Percentiles rank a stretch among this genome's conserved stretches.
Conservation (phyloP, 2,888 invertebrate species). For the Silvanus unidentatus region DNA sequence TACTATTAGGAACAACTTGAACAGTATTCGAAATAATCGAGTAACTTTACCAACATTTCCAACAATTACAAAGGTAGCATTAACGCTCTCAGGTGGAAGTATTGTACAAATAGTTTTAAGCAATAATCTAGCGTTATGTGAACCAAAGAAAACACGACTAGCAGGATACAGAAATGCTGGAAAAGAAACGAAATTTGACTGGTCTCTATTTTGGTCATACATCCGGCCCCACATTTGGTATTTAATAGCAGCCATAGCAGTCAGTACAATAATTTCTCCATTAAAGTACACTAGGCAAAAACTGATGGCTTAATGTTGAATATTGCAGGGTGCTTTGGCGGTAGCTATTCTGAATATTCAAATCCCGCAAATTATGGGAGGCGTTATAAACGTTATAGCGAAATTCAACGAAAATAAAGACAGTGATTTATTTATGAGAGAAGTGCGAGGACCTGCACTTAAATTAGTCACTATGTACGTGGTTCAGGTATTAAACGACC, state of each 20-base stretch:
- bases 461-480: slow-evolving; percentile 64
- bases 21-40: too few species aligned
- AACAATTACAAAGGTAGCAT: not conserved
- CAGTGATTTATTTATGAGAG: slow-evolving; percentile 52
- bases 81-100: slow-evolving; percentile 15
- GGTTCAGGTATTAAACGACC: slow-evolving; percentile 56
- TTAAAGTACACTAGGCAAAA: not conserved
- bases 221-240: slow-evolving; percentile 72
- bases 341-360: slow-evolving; percentile 86
- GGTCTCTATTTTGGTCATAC: slow-evolving; percentile 67
- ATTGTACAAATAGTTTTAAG: slow-evolving; percentile 18
- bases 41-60: not conserved
- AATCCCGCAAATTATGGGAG: slow-evolving; percentile 79
- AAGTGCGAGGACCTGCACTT: slow-evolving; percentile 61
- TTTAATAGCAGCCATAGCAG: slow-evolving; percentile 70
- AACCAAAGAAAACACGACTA: slow-evolving; percentile 35
- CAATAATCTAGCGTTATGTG: slow-evolving; percentile 32
- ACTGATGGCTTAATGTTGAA: not conserved
- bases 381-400: slow-evolving; percentile 72
- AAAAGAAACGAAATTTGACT: slow-evolving; percentile 65
- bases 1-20: too few species aligned
- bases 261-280: slow-evolving; percentile 47
- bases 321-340: slow-evolving; percentile 69
- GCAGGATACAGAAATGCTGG: slow-evolving; percentile 40
- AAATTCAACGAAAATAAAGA: slow-evolving; percentile 50